Evolutionary conservation across 2,888 invertebrate genomes (phyloP), one percentile per base, ranked within the genome.

Genomic region (Hypomecis atomaria): DNA sequence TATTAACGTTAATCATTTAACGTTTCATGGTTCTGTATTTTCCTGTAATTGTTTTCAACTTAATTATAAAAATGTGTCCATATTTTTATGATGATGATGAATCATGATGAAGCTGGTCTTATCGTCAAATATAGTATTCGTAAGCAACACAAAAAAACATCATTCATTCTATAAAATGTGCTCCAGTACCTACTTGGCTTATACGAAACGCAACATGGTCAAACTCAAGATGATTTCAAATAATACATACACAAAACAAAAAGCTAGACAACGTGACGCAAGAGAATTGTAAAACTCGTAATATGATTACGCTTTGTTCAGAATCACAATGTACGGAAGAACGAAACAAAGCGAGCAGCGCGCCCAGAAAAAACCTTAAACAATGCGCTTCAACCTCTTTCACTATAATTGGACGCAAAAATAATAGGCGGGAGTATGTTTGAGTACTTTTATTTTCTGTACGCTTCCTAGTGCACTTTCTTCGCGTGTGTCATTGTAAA

Each of bases 251-350:
- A 55, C 50, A 34, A 8, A 72, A 65, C 42, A 56, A 72, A 74
- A 71, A 67, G 67, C 62, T 71, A 70, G 55, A 59, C 61, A 42
- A 54, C 53, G 50, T 70, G 70, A 74, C 70, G 75, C 64, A 70
- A 62, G 38, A 62, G 38, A 50, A 52, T 56, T 61, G 59, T 53
- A 61, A 38, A 10, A 62, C 65, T 62, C 61, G 59, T 69, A 69
- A 71, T 63, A 63, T 11, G 63, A 60, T 65, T 63, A 68, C 59
- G 65, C 70, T 70, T 71, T 70, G 72, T 69, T 78, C 71, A 69
- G 73, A 75, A 76, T 80, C 64, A 82, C 82, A 91, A 90, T 89
- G 86, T 82, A 79, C 89, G 90, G 90, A 90, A 91, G 85, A 79
- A 72, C 66, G 69, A 75, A 23, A 76, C 82, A 78, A 78, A 77